Evolutionary conservation across 2,113 vertebrate species (phyloP), one percentile per base, ranked within the genome.

Genomic region (Crotalus horridus): DNA sequence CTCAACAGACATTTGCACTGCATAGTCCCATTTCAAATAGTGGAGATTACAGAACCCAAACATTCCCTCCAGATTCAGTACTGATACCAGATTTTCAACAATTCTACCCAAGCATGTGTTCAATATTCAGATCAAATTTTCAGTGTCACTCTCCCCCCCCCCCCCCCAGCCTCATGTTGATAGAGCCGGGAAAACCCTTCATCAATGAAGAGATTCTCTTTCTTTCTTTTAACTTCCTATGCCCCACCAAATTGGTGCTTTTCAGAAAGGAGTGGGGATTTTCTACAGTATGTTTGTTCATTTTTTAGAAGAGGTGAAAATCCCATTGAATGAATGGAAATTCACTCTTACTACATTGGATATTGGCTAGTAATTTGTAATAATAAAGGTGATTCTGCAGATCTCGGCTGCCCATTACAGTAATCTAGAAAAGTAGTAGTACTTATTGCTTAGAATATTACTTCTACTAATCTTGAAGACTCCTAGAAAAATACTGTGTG

Each of bases 331-430:
- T 86, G 85, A 48, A 43, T 87, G 2, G 51, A 87, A 51, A 13
- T 51, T 24, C n/a, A 11, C 10, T 26, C 48, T 48, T 48, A 51
- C 48, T 23, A 51, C 20, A 7, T 43, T 85, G 4, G 29, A 74
- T 74, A 21, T 87, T 51, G 13, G 23, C 59, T 92, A 94, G 93
- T 61, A 74, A 95, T 89, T 53, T 86, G 81, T 95, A 95, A 94
- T 94, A 93, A 92, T 91, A 81, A 29, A 69, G 1, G 29, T 69
- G 29, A 69, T 69, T 69, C 10, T 64, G 11, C 61, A 64, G 10
- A 13, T 64, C 61, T 69, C 1, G 64, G 64, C 3, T n/a, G 64
- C 29, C 24, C 58, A 61, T 26, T 26, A 24, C 8, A 26, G 9
- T 26, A 61, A 61, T 61, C 24, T 61, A 11, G 58, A 61, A 61